Percentiles rank a stretch among this genome's conserved stretches.
phyloP scores from a whole-genome alignment of 64 coral and sea anemone species.

The Actinia equina region DNA sequence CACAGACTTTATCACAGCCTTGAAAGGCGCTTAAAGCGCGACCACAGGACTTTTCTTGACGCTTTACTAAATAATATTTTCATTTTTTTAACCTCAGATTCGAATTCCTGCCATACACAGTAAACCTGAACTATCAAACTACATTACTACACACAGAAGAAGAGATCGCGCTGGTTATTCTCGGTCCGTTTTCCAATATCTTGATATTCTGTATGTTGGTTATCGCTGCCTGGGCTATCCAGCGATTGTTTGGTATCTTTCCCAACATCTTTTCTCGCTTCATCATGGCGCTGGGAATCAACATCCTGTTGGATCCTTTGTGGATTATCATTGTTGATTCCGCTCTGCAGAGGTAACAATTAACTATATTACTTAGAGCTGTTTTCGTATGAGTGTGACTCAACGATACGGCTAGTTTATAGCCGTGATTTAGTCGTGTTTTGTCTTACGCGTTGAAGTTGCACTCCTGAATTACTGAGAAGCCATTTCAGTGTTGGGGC shows the following conservation, averaged over 20 bases:
- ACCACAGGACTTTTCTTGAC: no score
- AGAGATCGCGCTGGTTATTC: slow-evolving; percentile 74
- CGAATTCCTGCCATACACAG: slow-evolving; percentile 87
- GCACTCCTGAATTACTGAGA: no score
- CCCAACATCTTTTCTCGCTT: slow-evolving; percentile 90
- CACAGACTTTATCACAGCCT: no score
- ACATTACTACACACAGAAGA: slow-evolving; percentile 83
- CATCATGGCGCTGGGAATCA: slow-evolving; percentile 91
- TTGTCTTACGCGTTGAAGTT: no score
- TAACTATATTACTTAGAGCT: background rate
- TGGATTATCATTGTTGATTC: slow-evolving; percentile 92
- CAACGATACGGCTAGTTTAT: no score
- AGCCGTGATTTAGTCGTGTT: no score
- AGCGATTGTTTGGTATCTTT: slow-evolving; percentile 61
- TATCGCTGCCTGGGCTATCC: slow-evolving; percentile 65
- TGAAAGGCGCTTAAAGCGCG: no score
- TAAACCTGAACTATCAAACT: slow-evolving; percentile 94
- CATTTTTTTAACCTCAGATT: slow-evolving; percentile 30
- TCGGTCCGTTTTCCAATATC: slow-evolving; percentile 83
- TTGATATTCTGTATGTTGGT: slow-evolving; percentile 73
- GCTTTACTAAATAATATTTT: background rate
- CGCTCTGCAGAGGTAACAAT: slow-evolving; percentile 66
- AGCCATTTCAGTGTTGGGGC: no score
- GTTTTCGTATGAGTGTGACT: no score
- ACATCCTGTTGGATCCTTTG: slow-evolving; percentile 77